phyloP scores from a whole-genome alignment of 2,113 vertebrate genomes.

The Pongo abelii region DNA sequence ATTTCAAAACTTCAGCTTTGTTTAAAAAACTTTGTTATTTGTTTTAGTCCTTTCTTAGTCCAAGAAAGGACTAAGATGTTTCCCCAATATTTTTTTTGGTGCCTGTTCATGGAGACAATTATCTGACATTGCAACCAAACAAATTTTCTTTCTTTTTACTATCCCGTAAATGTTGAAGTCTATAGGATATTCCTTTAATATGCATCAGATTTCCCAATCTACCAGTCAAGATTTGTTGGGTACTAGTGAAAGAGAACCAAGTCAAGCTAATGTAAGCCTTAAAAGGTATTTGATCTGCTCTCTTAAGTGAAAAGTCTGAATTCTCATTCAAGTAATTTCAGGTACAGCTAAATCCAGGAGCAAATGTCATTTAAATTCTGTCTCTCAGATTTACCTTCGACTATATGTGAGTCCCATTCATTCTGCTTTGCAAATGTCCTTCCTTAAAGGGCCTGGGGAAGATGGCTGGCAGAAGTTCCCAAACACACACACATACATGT shows the following conservation, averaged over 20 bases:
- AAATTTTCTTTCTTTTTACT: background rate
- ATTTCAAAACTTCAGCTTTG: background rate
- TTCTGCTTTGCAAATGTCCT: constrained; percentile 6
- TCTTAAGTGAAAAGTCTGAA: background rate
- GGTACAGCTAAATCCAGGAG: background rate
- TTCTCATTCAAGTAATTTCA: background rate
- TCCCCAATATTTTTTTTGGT: background rate
- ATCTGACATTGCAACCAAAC: background rate
- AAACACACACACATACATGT: background rate
- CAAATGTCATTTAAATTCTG: background rate
- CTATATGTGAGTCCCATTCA: background rate
- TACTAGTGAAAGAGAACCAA: background rate
- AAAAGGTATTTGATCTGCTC: background rate
- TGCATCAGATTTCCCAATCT: background rate
- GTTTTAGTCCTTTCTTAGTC: background rate
- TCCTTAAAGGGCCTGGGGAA: background rate
- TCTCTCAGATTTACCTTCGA: background rate
- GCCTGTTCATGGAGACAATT: background rate
- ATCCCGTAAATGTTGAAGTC: background rate
- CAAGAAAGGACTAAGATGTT: background rate
- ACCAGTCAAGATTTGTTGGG: background rate
- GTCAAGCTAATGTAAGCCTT: background rate
- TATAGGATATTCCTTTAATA: background rate
- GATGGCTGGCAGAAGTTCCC: background rate
- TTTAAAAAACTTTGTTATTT: background rate